Conservation (phyloP, 2,797 vertebrate genomes). For the Champsocephalus esox region DNA sequence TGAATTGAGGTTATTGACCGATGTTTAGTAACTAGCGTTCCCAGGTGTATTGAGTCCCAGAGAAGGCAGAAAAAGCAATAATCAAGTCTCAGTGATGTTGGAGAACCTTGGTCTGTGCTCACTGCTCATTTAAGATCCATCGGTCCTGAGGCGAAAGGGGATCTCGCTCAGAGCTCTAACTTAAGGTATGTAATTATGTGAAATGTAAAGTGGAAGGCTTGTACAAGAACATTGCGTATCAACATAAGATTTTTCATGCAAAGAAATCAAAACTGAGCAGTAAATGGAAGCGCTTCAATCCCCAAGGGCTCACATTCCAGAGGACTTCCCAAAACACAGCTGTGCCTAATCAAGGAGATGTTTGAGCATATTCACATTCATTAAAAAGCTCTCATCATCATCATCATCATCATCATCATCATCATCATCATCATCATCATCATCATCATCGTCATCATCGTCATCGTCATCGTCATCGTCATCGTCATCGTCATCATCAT, state of each 20-base stretch:
- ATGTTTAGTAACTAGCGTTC: conserved; percentile 16
- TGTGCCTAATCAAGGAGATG: conserved; percentile 46
- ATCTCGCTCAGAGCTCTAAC: background rate
- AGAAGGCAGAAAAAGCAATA: conserved; percentile 20
- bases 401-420: conserved; percentile 19
- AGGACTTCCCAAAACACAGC: conserved; percentile 62
- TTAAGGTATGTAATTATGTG: background rate
- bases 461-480: conserved; percentile 17
- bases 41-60: conserved; percentile 18
- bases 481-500: conserved; percentile 17
- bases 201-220: background rate
- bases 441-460: conserved; percentile 16
- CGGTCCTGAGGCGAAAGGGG: conserved; percentile 2
- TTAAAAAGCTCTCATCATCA: conserved; percentile 18
- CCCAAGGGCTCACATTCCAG: conserved; percentile 3
- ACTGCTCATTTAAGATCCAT: background rate
- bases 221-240: background rate
- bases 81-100: conserved; percentile 37
- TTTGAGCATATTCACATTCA: conserved; percentile 40
- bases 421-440: conserved; percentile 15
- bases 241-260: background rate
- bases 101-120: conserved; percentile 9
- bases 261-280: background rate
- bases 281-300: conserved; percentile 3
- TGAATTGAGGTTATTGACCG: conserved; percentile 44